A percentile compares a stretch with the other conserved stretches of the same genome.
Evolutionary conservation across 2,888 invertebrate species (phyloP).

Genomic region (Euclidia mi): DNA sequence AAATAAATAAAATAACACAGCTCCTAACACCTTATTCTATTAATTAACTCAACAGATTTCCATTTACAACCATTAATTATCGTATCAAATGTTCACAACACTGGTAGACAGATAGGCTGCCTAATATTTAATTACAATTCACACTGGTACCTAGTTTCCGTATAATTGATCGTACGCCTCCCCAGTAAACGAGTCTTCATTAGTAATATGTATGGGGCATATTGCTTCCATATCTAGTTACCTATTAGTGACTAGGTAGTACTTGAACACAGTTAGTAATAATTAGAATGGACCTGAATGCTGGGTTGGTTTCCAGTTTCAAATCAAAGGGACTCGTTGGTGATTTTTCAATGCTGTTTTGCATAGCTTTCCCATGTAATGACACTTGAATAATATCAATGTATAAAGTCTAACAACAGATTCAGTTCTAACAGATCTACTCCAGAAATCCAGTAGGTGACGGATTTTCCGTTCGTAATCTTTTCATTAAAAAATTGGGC

Average conservation of each 20-base stretch:
- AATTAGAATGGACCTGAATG: too few relatives aligned
- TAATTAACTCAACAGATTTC: background rate
- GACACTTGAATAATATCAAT: too few relatives aligned
- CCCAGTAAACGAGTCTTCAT: conserved; percentile 39
- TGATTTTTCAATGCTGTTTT: too few relatives aligned
- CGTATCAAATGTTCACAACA: background rate
- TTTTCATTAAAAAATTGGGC: too few relatives aligned
- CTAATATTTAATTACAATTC: conserved; percentile 9
- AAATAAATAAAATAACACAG: too few relatives aligned
- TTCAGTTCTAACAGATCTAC: too few relatives aligned
- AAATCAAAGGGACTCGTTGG: too few relatives aligned
- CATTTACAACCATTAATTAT: background rate
- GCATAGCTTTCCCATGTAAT: too few relatives aligned
- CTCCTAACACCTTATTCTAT: background rate
- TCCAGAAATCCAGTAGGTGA: too few relatives aligned
- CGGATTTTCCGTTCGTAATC: too few relatives aligned
- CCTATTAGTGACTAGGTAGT: conserved; percentile 34
- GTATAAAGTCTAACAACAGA: too few relatives aligned
- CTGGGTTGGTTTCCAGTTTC: too few relatives aligned
- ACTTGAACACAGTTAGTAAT: background rate
- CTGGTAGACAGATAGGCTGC: background rate
- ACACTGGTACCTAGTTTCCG: background rate
- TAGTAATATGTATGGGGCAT: conserved; percentile 47
- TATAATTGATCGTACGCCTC: conserved; percentile 1
- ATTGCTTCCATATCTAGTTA: conserved; percentile 39